Evolutionary conservation across 2,797 vertebrate genomes (phyloP).

Genomic region (Bovichtus diacanthus): DNA sequence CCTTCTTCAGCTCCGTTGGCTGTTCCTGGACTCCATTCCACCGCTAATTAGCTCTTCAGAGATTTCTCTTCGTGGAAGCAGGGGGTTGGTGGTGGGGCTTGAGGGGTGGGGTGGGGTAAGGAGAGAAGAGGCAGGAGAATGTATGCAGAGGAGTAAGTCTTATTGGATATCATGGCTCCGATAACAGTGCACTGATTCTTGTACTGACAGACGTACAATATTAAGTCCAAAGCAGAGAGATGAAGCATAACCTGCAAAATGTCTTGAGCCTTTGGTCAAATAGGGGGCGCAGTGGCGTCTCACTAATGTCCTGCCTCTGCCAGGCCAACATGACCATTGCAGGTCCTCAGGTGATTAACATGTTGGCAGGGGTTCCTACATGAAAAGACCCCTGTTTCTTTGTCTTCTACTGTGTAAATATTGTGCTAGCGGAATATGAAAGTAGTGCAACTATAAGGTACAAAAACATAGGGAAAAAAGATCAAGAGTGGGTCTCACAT

Average conservation of each 20-base stretch:
- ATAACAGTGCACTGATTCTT: constrained; percentile 54
- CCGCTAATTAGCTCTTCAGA: constrained; percentile 99
- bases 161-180: constrained; percentile 62
- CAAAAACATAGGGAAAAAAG: constrained; percentile 98
- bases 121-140: constrained; percentile 59
- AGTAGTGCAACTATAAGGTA: constrained; percentile 99
- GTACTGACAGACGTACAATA: constrained; percentile 23
- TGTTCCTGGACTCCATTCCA: constrained; percentile 94
- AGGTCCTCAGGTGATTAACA: constrained; percentile 82
- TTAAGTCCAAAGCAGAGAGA: constrained; percentile 1
- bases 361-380: constrained; percentile 80
- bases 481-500: constrained; percentile 99
- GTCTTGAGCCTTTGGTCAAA: constrained; percentile 39
- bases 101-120: constrained; percentile 76
- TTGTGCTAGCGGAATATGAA: constrained; percentile 99
- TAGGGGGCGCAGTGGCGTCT: constrained; percentile 34
- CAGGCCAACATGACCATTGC: constrained; percentile 64
- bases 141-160: constrained; percentile 43
- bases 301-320: constrained; percentile 66
- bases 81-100: constrained; percentile 79
- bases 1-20: constrained; percentile 93
- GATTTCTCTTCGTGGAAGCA: constrained; percentile 95
- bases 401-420: constrained; percentile 99
- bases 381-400: constrained; percentile 93
- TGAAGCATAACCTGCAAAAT: background rate